These are phyloP conservation scores for Smutsia gigantea DNA, from an alignment of 2,797 vertebrate species.

Conservation along the genomic window DNA sequence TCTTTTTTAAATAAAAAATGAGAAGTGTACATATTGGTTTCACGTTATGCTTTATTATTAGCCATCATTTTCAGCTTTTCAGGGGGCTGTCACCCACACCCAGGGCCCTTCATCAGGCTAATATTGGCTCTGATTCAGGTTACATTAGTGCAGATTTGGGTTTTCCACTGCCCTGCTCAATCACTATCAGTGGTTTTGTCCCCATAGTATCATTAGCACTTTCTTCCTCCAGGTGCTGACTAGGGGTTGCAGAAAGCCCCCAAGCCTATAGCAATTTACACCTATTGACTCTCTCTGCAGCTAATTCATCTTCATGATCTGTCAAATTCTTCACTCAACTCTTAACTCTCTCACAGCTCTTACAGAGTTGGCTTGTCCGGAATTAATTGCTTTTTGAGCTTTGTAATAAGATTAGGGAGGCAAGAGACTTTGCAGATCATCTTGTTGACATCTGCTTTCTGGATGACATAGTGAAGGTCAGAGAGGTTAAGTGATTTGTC, in stretches of 20 bases:
- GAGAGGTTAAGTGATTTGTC: slow-evolving; percentile 1
- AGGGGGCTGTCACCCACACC: slow-evolving; percentile 37
- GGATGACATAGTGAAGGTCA: not conserved
- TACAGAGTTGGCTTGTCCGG: not conserved
- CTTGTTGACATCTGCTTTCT: slow-evolving; percentile 15
- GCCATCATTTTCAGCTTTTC: slow-evolving; percentile 54
- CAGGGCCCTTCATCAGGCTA: not conserved
- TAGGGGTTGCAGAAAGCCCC: slow-evolving; percentile 53
- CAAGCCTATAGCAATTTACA: slow-evolving; percentile 59
- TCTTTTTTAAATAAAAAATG: slow-evolving; percentile 15
- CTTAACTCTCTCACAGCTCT: slow-evolving; percentile 58
- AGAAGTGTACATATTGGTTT: slow-evolving; percentile 46
- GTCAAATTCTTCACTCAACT: slow-evolving; percentile 61
- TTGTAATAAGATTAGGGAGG: slow-evolving; percentile 29
- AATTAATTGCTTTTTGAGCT: slow-evolving; percentile 15
- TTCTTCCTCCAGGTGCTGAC: slow-evolving; percentile 73
- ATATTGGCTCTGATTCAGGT: slow-evolving; percentile 60
- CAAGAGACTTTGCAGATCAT: not conserved
- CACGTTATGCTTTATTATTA: slow-evolving; percentile 44
- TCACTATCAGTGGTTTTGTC: slow-evolving; percentile 67
- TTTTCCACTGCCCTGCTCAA: slow-evolving; percentile 64
- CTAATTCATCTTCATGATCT: slow-evolving; percentile 67
- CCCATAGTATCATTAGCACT: slow-evolving; percentile 73
- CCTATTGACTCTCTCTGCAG: slow-evolving; percentile 57
- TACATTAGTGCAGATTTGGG: slow-evolving; percentile 69